A percentile compares a stretch with the other conserved stretches of the same genome.
Evolutionary conservation across 1,140 invertebrate species (phyloP).

Genomic region (Brachionus paranguensis): DNA sequence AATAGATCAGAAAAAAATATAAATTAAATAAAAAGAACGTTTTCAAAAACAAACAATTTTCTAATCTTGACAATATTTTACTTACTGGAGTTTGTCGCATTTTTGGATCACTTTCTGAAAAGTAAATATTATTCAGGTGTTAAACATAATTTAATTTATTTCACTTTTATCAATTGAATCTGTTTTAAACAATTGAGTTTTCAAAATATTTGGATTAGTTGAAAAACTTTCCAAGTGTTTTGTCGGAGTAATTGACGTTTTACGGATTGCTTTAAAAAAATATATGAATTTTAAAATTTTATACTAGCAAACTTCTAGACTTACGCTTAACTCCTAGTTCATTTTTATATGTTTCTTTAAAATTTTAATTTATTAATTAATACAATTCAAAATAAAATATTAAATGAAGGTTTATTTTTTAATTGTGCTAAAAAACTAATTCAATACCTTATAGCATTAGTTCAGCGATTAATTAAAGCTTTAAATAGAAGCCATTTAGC

Average conservation of each 20-base stretch:
- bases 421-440: not conserved
- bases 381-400: no score
- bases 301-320: not conserved
- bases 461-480: not conserved
- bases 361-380: not conserved
- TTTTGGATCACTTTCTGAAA: slow-evolving; percentile 2
- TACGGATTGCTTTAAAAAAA: not conserved
- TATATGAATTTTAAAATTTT: not conserved
- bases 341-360: slow-evolving; percentile 10
- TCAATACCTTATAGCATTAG: not conserved
- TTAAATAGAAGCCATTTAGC: not conserved
- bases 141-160: not conserved
- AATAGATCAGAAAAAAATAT: not conserved
- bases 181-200: not conserved
- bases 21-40: no score
- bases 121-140: not conserved
- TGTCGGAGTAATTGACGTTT: slow-evolving; percentile 12
- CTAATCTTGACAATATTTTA: not conserved
- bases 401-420: not conserved
- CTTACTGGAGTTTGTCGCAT: not conserved
- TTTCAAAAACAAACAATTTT: not conserved
- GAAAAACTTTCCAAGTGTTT: slow-evolving; percentile 26
- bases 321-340: slow-evolving; percentile 25
- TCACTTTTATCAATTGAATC: not conserved
- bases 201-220: slow-evolving; percentile 1